Evolutionary conservation across 1,140 invertebrate species (phyloP).

Genomic region (Venustaconcha ellipsiformis): DNA sequence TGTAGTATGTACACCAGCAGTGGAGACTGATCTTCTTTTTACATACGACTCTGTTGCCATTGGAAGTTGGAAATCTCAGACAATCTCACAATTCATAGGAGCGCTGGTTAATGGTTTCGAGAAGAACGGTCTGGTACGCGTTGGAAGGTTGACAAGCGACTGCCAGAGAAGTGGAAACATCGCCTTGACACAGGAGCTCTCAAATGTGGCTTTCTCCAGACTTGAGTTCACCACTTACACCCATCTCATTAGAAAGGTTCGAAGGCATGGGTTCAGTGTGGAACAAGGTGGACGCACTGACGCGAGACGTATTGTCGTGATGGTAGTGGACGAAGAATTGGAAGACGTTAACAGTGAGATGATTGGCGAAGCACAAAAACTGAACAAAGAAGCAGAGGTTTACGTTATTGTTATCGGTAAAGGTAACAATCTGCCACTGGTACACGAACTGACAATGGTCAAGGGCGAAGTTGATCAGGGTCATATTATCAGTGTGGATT

Average conservation of each 20-base stretch:
- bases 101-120: slow-evolving; percentile 38
- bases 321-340: slow-evolving; percentile 32
- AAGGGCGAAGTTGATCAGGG: not conserved
- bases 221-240: slow-evolving; percentile 20
- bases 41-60: slow-evolving; percentile 46
- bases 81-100: slow-evolving; percentile 43
- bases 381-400: slow-evolving; percentile 4
- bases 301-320: slow-evolving; percentile 29
- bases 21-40: slow-evolving; percentile 47
- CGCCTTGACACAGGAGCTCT: slow-evolving; percentile 31
- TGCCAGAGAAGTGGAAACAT: slow-evolving; percentile 43
- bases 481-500: slow-evolving; percentile 12
- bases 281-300: slow-evolving; percentile 30
- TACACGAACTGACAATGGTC: not conserved
- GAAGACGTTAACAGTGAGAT: slow-evolving; percentile 1
- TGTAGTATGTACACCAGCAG: slow-evolving; percentile 36
- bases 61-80: slow-evolving; percentile 22
- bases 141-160: slow-evolving; percentile 44
- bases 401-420: slow-evolving; percentile 20
- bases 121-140: slow-evolving; percentile 36
- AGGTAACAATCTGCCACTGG: slow-evolving; percentile 4
- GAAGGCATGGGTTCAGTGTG: slow-evolving; percentile 25
- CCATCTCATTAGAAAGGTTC: slow-evolving; percentile 33
- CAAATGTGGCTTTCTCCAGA: slow-evolving; percentile 11
- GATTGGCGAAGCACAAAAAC: slow-evolving; percentile 13